Evolutionary conservation across 2,888 invertebrate species (phyloP).

Genomic region (Nephrotoma guestfalica): DNA sequence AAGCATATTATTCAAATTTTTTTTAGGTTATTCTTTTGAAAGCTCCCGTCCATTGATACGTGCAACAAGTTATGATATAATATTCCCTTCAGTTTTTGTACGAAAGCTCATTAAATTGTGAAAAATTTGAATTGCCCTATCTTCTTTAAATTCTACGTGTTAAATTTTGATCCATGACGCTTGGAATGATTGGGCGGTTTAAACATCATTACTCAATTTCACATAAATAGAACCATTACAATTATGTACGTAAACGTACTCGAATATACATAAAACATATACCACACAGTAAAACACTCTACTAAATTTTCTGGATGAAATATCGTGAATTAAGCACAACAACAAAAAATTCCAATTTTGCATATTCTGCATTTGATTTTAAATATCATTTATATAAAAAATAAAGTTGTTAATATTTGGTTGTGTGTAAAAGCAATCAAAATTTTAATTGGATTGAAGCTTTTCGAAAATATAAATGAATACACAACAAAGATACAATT

Average conservation of each 20-base stretch:
- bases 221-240: too few species aligned
- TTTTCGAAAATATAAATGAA: not conserved
- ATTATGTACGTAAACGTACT: too few species aligned
- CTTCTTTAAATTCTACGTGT: too few species aligned
- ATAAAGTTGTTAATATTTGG: not conserved
- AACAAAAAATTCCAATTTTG: not conserved
- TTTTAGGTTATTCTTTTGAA: too few species aligned
- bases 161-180: too few species aligned
- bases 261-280: not conserved
- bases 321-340: not conserved
- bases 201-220: not conserved
- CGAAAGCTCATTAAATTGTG: too few species aligned
- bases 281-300: not conserved
- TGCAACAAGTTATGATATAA: too few species aligned
- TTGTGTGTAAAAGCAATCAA: not conserved
- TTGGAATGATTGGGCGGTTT: too few species aligned
- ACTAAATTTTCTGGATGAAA: not conserved
- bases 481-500: not conserved
- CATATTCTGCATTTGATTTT: not conserved
- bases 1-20: too few species aligned
- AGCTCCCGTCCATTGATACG: too few species aligned
- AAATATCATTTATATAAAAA: not conserved
- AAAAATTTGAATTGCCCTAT: too few species aligned
- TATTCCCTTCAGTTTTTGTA: too few species aligned
- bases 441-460: not conserved